Evolutionary conservation across 2,888 invertebrate species (phyloP), one percentile per base, ranked within the genome.

Genomic region (Sarcophaga carnaria): DNA sequence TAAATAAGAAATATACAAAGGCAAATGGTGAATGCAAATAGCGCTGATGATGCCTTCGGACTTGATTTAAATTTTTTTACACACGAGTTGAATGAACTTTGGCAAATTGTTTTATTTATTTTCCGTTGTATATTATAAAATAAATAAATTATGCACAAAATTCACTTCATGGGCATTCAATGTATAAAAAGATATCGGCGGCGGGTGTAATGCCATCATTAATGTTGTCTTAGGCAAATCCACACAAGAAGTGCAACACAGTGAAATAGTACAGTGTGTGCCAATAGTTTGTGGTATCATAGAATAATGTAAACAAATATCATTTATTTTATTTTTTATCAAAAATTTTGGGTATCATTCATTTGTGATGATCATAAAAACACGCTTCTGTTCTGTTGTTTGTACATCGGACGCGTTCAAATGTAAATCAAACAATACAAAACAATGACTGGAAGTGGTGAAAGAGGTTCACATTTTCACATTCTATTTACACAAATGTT

Each of bases 71-170:
- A 45, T 72, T 74, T 86, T 79, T 59, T 70, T 64, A 72, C 80
- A 47, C 59, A 27, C 63, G 72, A 82, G 87, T 87, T 87, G 75
- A 84, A 82, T 87, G 87, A 87, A 87, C 87, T 80, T 84, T 81
- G 66, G 81, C 75, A 37, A 63, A 25, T 76, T 79, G 22, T 74
- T 79, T 74, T 69, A 84, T 83, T 64, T 83, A 78, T 64, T 63
- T 78, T 70, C 22, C 5, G 47, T 62, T 67, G 5, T 47, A 37
- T 14, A 63, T 59, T 45, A 63, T 64, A 81, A 76, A 70, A 75
- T 64, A 64, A 54, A 54, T 54, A 54, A 54, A 64, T 75, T 75
- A 76, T 66, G 47, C 12, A 37, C 11, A 49, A 22, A 47, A 8
- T 37, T 37, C 4, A 49, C 17, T 54, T 54, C 14, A 14, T 14